A percentile compares a stretch with the other conserved stretches of the same genome.
These are phyloP conservation scores for Eolophus roseicapilla DNA, from an alignment of 2,113 vertebrate genomes.

Conservation along the genomic window DNA sequence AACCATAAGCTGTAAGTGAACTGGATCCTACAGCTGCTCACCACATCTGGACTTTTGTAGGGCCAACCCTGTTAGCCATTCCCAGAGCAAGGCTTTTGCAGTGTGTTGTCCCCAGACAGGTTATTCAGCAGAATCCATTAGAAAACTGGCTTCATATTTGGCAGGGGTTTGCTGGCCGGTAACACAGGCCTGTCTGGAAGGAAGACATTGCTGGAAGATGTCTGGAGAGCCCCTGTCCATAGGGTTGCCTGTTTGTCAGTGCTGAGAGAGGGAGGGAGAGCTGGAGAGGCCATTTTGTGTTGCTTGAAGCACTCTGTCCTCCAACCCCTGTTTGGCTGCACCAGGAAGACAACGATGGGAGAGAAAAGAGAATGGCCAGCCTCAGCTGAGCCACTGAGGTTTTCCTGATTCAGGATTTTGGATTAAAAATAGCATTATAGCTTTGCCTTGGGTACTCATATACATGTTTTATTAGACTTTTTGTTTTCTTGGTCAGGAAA, in stretches of 20 bases:
- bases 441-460: neutral
- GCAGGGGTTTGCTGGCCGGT: neutral
- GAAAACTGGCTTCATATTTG: neutral
- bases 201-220: neutral
- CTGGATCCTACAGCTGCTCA: slow-evolving; percentile 21
- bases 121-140: slow-evolving; percentile 19
- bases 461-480: neutral
- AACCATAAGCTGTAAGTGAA: neutral
- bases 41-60: neutral
- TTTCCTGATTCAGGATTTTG: neutral
- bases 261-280: neutral
- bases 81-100: neutral
- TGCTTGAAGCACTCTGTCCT: neutral
- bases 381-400: neutral
- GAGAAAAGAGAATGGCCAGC: neutral
- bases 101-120: neutral
- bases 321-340: neutral
- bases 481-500: neutral
- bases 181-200: neutral
- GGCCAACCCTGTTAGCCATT: neutral
- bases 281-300: neutral
- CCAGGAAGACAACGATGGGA: accelerated
- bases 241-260: neutral
- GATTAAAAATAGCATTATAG: neutral
- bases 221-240: neutral